These are phyloP conservation scores for Scyliorhinus canicula DNA, from an alignment of 2,797 vertebrate species.

Conservation along the genomic window DNA sequence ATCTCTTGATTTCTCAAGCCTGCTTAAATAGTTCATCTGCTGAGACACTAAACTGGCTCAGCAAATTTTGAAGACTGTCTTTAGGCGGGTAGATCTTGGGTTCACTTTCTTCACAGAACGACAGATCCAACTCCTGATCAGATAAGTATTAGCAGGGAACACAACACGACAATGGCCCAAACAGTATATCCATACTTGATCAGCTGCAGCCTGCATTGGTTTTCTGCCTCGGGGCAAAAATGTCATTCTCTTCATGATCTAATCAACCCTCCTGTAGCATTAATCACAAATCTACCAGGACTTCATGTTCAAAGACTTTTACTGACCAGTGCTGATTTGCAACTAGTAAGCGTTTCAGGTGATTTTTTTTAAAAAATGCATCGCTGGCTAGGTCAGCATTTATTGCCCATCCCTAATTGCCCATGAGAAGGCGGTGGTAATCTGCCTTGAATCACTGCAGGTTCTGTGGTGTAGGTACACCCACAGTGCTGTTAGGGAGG, in stretches of 20 bases:
- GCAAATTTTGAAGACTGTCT: not conserved
- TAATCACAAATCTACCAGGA: not conserved
- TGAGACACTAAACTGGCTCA: not conserved
- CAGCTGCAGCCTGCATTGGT: not conserved
- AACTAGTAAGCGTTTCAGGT: not conserved
- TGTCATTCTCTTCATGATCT: not conserved
- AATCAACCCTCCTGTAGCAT: not conserved
- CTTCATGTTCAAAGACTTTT: not conserved
- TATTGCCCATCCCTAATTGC: too few relatives aligned
- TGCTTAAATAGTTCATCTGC: not conserved
- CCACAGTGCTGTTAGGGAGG: too few relatives aligned
- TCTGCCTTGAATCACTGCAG: too few relatives aligned
- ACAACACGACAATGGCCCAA: not conserved
- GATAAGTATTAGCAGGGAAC: not conserved
- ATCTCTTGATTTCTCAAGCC: not conserved
- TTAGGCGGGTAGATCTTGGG: not conserved
- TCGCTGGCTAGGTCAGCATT: too few relatives aligned
- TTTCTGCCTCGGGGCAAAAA: not conserved
- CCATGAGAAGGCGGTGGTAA: too few relatives aligned
- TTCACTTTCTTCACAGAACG: not conserved
- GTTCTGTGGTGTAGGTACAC: too few relatives aligned
- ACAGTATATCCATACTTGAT: not conserved
- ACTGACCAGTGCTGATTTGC: not conserved
- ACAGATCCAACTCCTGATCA: not conserved
- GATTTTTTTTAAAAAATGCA: too few relatives aligned